Conservation (phyloP, 2,113 vertebrate species). For the Sorex fumeus region DNA sequence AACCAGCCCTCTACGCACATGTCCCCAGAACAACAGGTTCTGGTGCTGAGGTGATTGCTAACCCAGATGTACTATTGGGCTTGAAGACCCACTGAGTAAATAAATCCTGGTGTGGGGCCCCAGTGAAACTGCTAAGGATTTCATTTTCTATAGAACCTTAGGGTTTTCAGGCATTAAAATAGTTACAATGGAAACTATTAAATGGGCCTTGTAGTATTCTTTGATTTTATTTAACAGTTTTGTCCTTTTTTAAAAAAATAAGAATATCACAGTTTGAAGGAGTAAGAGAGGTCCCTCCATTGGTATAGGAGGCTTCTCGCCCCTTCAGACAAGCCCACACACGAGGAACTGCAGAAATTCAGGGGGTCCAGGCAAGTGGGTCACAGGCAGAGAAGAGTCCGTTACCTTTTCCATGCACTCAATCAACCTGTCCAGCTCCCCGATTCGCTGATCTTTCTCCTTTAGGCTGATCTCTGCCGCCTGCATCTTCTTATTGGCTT, state of each 20-base stretch:
- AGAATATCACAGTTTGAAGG: background rate
- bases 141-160: constrained; percentile 32
- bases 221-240: background rate
- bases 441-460: constrained; percentile 94
- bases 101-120: background rate
- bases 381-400: rapidly evolving
- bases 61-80: background rate
- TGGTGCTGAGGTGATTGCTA: background rate
- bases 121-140: background rate
- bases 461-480: constrained; percentile 93
- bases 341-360: rapidly evolving
- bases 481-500: constrained; percentile 93
- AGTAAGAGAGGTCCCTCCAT: background rate
- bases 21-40: background rate
- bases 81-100: background rate
- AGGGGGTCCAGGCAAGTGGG: too few species aligned
- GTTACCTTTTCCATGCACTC: constrained; percentile 95
- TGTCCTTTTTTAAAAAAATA: background rate
- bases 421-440: constrained; percentile 95
- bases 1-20: background rate
- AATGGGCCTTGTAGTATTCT: background rate
- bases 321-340: background rate
- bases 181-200: background rate
- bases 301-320: background rate
- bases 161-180: background rate